Percentiles rank a stretch among this genome's conserved stretches.
Conservation (phyloP, 2,797 vertebrate genomes). For the Vespertilio murinus region DNA sequence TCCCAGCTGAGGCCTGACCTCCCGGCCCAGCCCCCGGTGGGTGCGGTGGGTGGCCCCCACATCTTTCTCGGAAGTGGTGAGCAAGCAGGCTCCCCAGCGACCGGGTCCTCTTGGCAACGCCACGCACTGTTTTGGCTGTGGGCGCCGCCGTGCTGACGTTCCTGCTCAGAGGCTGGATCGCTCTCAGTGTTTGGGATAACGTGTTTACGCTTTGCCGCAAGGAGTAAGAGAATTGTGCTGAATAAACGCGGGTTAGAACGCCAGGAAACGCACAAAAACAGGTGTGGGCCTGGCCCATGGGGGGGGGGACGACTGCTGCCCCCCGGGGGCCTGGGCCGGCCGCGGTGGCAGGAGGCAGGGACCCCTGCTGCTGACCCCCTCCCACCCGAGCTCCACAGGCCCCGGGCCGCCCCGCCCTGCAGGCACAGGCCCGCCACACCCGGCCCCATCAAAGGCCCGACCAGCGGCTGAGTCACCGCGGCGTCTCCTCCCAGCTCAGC, state of each 20-base stretch:
- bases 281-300: neutral
- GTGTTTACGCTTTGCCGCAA: neutral
- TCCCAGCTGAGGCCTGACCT: neutral
- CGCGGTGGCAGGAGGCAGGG: neutral
- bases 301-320: neutral
- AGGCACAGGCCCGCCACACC: neutral
- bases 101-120: neutral
- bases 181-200: neutral
- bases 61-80: neutral
- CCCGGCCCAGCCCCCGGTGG: neutral
- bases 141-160: rapidly evolving
- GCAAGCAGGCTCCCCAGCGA: neutral
- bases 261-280: neutral
- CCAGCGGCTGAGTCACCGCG: rapidly evolving
- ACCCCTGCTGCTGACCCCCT: neutral
- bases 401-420: too few species aligned
- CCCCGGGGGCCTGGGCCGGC: too few species aligned
- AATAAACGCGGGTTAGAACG: neutral
- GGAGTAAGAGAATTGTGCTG: neutral
- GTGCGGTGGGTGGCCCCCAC: neutral
- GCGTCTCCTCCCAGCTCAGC: neutral
- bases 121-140: neutral
- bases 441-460: neutral
- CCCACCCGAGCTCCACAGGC: neutral
- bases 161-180: neutral